Evolutionary conservation across 2,888 invertebrate genomes (phyloP), one percentile per base, ranked within the genome.

Genomic region (Protodeltote pygarga): DNA sequence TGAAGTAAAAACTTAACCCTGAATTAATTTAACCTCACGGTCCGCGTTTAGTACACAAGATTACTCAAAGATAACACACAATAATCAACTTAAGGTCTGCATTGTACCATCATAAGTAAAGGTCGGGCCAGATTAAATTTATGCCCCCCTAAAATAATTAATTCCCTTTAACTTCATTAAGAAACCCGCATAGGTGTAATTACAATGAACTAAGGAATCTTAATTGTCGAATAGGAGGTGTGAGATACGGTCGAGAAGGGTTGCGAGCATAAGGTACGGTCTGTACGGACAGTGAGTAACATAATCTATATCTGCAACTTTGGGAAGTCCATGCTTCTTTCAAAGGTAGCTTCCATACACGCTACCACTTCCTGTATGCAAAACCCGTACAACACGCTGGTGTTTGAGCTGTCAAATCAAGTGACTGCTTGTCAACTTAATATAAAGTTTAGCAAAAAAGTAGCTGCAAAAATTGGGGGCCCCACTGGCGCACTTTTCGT

Each of bases 111-210:
- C 85, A 85, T 84, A 87, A 84, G 85, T 83, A 84, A 87, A 85
- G 87, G 87, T 79, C 84, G 80, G 80, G 72, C 81, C 77, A 83
- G 86, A 87, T 89, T 89, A 89, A 89, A 89, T 89, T 88, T 88
- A 89, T 88, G 78, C 83, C 78, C 50, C 77, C 87, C 88, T 86
- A 83, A 87, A 89, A 91, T 91, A 90, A 90, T 91, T 87, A 90
- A 90, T 90, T 91, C 88, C 87, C 90, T 87, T 91, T 89, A 90
- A 90, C 86, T 91, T 91, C 91, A 91, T 91, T 90, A 90, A 88
- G 87, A 85, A 81, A 84, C 91, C 91, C 91, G 91, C 90, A 91
- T 91, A 91, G 87, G 91, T 91, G 90, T 91, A 91, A 91, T 91
- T 91, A 91, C 89, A 89, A 91, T 89, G 88, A 89, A 77, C 89